A percentile compares a stretch with the other conserved stretches of the same genome.
Evolutionary conservation across 2,888 invertebrate genomes (phyloP).

Genomic region (Dicyrtoma fusca): DNA sequence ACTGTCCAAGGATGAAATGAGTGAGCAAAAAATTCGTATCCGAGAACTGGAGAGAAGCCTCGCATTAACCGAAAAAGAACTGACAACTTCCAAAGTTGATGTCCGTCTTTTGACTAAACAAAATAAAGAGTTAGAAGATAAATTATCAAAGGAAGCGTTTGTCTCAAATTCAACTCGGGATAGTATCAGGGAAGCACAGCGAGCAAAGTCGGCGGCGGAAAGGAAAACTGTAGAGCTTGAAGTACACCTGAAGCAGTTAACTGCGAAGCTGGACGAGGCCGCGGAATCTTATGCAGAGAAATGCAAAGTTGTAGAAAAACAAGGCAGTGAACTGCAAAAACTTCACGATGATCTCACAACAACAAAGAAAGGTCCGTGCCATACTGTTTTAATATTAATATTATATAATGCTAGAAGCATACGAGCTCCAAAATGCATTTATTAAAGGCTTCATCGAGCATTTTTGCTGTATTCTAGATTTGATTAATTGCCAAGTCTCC

Average conservation of each 20-base stretch:
- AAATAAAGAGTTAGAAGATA: constrained; percentile 37
- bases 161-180: constrained; percentile 6
- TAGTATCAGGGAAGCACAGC: neutral
- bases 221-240: constrained; percentile 25
- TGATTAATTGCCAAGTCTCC: constrained; percentile 12
- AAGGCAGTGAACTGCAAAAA: constrained; percentile 1
- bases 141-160: constrained; percentile 21
- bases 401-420: no score
- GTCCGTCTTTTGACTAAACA: constrained; percentile 38
- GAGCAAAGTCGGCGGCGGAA: constrained; percentile 2
- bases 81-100: constrained; percentile 44
- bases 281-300: neutral
- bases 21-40: constrained; percentile 30
- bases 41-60: constrained; percentile 33
- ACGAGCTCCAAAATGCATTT: neutral
- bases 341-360: constrained; percentile 3
- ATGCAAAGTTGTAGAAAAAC: constrained; percentile 9
- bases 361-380: constrained; percentile 16
- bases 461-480: no score
- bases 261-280: neutral
- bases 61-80: constrained; percentile 33
- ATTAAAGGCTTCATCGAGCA: neutral
- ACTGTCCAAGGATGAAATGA: constrained; percentile 34
- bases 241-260: neutral
- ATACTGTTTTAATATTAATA: neutral